phyloP scores from a whole-genome alignment of 1,140 invertebrate genomes.

The Panagrolaimus sp. region DNA sequence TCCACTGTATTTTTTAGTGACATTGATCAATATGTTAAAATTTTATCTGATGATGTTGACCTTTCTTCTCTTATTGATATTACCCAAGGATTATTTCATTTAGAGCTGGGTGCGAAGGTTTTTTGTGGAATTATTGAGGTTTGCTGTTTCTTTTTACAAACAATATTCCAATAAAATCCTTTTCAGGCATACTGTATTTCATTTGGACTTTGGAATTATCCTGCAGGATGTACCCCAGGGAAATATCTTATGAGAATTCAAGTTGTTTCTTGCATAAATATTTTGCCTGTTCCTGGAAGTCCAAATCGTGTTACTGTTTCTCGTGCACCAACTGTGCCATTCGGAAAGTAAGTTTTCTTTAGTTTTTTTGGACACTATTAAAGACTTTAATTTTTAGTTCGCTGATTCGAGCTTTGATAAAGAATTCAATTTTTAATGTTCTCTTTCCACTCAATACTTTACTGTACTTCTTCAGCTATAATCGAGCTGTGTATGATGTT shows the following conservation, averaged over 20 bases:
- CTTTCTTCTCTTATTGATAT: constrained; percentile 45
- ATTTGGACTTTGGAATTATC: constrained; percentile 26
- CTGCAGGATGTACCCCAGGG: constrained; percentile 38
- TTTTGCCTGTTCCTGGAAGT: constrained; percentile 27
- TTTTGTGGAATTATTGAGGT: constrained; percentile 40
- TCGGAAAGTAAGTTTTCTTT: constrained; percentile 12
- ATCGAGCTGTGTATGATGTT: constrained; percentile 44
- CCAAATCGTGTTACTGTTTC: neutral
- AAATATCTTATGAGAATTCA: constrained; percentile 35
- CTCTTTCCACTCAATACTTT: constrained; percentile 45
- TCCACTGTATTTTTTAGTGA: constrained; percentile 29
- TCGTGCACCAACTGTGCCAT: neutral
- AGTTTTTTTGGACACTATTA: neutral
- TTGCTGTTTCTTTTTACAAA: neutral
- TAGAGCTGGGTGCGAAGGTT: constrained; percentile 43
- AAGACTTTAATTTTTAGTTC: constrained; percentile 28
- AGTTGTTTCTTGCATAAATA: constrained; percentile 36
- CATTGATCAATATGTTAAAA: constrained; percentile 42
- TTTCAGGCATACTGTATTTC: constrained; percentile 41
- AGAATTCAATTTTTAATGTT: constrained; percentile 43
- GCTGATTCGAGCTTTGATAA: constrained; percentile 38
- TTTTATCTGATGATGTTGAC: constrained; percentile 33
- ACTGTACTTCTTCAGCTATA: constrained; percentile 43
- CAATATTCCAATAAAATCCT: constrained; percentile 17
- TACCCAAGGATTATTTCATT: constrained; percentile 43